These are phyloP conservation scores for Quadriops clusia DNA, from an alignment of 2,888 invertebrate species.

Conservation along the genomic window DNA sequence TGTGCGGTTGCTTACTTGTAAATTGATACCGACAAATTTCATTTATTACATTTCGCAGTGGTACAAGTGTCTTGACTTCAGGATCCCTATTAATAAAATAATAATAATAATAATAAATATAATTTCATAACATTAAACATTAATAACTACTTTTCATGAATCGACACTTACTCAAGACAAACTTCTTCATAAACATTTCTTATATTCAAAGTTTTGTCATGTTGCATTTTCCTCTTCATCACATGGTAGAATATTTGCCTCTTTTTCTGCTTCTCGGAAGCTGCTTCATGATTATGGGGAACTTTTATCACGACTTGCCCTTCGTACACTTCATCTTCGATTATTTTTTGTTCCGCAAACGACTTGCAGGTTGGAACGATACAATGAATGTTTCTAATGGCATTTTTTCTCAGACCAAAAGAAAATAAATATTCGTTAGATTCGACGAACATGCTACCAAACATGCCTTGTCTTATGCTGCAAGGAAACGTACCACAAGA, in stretches of 20 bases:
- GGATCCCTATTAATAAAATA: constrained; percentile 24
- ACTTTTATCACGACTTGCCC: constrained; percentile 19
- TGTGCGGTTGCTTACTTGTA: constrained; percentile 18
- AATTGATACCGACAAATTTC: constrained; percentile 29
- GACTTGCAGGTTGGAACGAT: constrained; percentile 22
- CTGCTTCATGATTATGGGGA: constrained; percentile 26
- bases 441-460: constrained; percentile 22
- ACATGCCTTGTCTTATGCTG: constrained; percentile 19
- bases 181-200: constrained; percentile 28
- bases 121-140: too few species aligned
- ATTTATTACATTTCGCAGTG: constrained; percentile 28
- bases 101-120: neutral
- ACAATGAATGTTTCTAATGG: constrained; percentile 25
- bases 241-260: constrained; percentile 29
- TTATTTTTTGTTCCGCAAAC: constrained; percentile 20
- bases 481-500: constrained; percentile 21
- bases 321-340: constrained; percentile 15
- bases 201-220: constrained; percentile 28
- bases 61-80: constrained; percentile 23
- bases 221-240: constrained; percentile 28
- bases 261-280: constrained; percentile 20
- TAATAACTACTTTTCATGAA: constrained; percentile 4
- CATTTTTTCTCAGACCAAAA: constrained; percentile 24
- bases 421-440: constrained; percentile 29
- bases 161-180: constrained; percentile 24